Base-by-base conservation (phyloP, 2,888 invertebrate species). In the Vesta saturnalis region DNA sequence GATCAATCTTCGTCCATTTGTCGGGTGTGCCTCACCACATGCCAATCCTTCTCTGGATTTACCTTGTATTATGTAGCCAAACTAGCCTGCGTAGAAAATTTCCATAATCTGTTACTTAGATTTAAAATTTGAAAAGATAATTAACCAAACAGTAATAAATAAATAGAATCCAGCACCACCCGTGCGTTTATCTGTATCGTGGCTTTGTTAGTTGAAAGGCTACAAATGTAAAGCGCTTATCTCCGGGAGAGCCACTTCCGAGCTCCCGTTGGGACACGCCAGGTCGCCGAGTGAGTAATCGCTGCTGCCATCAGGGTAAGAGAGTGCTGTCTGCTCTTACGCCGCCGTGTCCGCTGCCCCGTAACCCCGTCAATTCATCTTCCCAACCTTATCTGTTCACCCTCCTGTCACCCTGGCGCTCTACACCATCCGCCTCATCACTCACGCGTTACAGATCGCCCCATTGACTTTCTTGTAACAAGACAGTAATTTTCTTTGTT, bases 221-320 rank as follows among this genome's bases (percentile, higher is more conserved):
- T 80, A 82, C 82, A 82, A 82, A 82, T 82, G 82, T 82, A 81
- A 81, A 81, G 79, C 81, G 81, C 81, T 82, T 83, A 83, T 83
- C 83, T 80, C 77, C 76, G 79, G 80, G 78, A 77, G 82, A 80
- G 79, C 78, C 81, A 81, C 81, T 82, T 82, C 82, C 81, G 81
- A 74, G 75, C 72, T 74, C 77, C 78, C 77, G 77, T 74, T 77
- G 77, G 78, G 79, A 75, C 80, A 72, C 73, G 75, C 72, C 78
- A 76, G 79, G 78, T 77, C 78, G 76, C 75, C 73, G 78, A 77
- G 81, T 83, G 82, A 83, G 81, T 83, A 82, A 82, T 83, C 81
- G 81, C 77, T 77, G 72, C 81, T 81, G 82, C 81, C 82, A 82
- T 80, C 78, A 76, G 81, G 82, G 79, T 81, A 81, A 82, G 81